Conservation (phyloP, 2,888 invertebrate species). For the Yponomeuta malinellus region DNA sequence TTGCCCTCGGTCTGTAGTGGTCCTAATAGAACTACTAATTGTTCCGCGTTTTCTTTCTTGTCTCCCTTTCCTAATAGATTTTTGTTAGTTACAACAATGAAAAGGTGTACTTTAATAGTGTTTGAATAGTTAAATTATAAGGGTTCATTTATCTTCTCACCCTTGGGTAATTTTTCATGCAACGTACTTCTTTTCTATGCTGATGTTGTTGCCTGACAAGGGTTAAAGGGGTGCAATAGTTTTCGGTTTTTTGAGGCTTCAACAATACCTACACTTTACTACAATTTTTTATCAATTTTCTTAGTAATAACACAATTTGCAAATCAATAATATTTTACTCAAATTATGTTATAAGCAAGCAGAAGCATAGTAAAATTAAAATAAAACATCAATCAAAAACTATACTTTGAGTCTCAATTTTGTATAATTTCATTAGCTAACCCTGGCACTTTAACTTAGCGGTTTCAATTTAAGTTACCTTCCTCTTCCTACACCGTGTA, state of each 20-base stretch:
- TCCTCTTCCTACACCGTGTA: too few species aligned
- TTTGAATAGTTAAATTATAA: neutral
- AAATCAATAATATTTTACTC: too few species aligned
- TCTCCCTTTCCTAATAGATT: neutral
- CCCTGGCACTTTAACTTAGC: too few species aligned
- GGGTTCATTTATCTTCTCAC: neutral
- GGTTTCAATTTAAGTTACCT: too few species aligned
- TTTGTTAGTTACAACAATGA: constrained; percentile 3
- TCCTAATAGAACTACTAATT: constrained; percentile 11
- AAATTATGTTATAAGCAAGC: too few species aligned
- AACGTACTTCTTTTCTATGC: neutral
- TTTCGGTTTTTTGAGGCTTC: neutral
- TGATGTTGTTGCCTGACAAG: neutral
- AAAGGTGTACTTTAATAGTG: constrained; percentile 2
- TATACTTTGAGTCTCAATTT: too few species aligned
- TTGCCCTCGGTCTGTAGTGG: constrained; percentile 21
- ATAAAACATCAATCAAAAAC: too few species aligned
- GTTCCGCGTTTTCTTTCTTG: constrained; percentile 1
- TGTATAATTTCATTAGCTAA: too few species aligned
- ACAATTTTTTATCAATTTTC: neutral
- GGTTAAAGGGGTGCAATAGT: neutral
- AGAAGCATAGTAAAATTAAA: too few species aligned
- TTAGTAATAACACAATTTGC: too few species aligned
- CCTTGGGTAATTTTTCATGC: constrained; percentile 1
- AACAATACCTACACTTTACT: neutral